phyloP scores from a whole-genome alignment of 2,113 vertebrate genomes.

The Passerina amoena region DNA sequence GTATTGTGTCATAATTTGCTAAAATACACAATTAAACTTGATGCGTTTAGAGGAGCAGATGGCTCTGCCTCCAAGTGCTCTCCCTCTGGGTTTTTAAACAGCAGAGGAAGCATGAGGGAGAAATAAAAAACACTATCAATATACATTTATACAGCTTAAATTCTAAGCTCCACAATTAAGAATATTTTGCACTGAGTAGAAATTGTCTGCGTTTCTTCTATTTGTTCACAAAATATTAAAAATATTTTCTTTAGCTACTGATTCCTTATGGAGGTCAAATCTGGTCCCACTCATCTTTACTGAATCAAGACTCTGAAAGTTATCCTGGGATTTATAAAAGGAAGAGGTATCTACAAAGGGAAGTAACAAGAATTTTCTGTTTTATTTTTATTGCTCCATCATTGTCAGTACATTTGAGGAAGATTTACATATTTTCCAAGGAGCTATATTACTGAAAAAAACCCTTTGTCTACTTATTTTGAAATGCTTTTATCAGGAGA shows the following conservation, averaged over 20 bases:
- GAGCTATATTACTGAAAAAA: neutral
- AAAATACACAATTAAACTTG: neutral
- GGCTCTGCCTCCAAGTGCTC: neutral
- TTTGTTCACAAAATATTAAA: neutral
- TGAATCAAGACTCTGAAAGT: neutral
- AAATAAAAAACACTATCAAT: neutral
- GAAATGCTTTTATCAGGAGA: neutral
- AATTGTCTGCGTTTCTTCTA: neutral
- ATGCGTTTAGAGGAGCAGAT: neutral
- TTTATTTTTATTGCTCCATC: neutral
- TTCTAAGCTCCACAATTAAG: neutral
- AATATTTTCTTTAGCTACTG: neutral
- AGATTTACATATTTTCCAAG: neutral
- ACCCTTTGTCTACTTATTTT: neutral
- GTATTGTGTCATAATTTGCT: neutral
- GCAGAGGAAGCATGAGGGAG: neutral
- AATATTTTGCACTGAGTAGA: neutral
- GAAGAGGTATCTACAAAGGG: neutral
- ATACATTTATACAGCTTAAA: neutral
- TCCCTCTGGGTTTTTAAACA: neutral
- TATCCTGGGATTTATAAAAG: neutral
- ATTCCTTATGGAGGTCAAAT: neutral
- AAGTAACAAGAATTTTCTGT: neutral
- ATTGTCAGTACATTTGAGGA: neutral
- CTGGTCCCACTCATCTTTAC: neutral